Base-by-base conservation (phyloP, 2,113 vertebrate species). In the Corythornis vintsioides region DNA sequence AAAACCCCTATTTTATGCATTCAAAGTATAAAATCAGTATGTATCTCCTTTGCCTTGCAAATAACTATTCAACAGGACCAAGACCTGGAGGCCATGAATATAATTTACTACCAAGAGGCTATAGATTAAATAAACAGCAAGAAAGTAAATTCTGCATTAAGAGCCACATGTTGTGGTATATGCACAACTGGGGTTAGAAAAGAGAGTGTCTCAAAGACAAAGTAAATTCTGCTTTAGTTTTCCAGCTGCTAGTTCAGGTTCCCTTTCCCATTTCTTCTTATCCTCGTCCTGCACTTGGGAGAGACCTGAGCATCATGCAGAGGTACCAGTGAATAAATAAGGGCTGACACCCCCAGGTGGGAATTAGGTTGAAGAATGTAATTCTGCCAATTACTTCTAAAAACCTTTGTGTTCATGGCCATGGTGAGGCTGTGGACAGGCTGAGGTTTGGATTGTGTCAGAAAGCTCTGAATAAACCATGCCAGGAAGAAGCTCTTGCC, bases 21-120 rank as follows among this genome's bases (percentile, higher is more conserved):
- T 83, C 67, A 52, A 10, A 78, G 56, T 63, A 82, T 56, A 66
- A 95, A 93, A 83, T 1, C 35, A 88, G 45, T 43, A 45, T 0
- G 0, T 16, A 43, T 48, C 84, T 74, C 65, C 67, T 95, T 86
- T 78, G 83, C 83, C 82, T 95, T 90, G 90, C 78, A 93, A 94
- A 87, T 95, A 72, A 67, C 21, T 79, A 42, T 87, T 93, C 78
- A 76, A 9, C 28, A 71, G 78, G 50, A 78, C 57, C 15, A 74
- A 47, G 42, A 66, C 61, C 85, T 12, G 1, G 71, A 86, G 81
- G 93, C 76, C 53, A 90, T 72, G 80, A 82, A 83, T 71, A 63
- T 81, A 69, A 94, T 93, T 96, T 86, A 90, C 15, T 84, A 81
- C 75, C 59, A 79, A 65, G 52, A 90, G 57, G 50, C 35, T 81